phyloP scores from a whole-genome alignment of 2,113 vertebrate genomes.

The Chloroceryle aenea region DNA sequence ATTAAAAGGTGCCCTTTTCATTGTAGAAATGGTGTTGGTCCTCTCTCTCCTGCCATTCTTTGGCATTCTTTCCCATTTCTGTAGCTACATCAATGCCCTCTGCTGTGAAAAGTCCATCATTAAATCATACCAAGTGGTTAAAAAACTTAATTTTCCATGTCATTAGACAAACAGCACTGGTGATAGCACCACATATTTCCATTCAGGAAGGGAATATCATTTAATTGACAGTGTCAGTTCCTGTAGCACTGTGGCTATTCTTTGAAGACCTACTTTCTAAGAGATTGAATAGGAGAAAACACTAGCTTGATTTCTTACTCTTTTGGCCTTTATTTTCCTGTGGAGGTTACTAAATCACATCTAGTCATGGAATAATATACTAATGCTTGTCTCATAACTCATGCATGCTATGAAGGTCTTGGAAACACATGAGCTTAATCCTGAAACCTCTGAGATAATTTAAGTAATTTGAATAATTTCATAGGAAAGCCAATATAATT shows the following conservation, averaged over 20 bases:
- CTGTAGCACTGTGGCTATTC: not conserved
- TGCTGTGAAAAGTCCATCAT: not conserved
- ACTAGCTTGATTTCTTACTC: not conserved
- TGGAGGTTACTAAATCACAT: not conserved
- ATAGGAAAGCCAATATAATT: not conserved
- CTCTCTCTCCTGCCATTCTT: not conserved
- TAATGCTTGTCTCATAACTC: not conserved
- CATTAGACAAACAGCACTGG: slow-evolving; percentile 43
- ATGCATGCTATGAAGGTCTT: not conserved
- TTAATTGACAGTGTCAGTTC: not conserved
- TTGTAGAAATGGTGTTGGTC: not conserved
- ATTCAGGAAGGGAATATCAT: not conserved
- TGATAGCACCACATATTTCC: not conserved
- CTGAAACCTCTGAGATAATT: not conserved
- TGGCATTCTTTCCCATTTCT: not conserved
- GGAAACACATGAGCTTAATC: not conserved
- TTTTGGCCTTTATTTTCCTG: not conserved
- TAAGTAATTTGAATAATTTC: not conserved
- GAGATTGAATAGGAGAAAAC: not conserved
- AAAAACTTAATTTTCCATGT: slow-evolving; percentile 52
- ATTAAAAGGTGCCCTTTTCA: not conserved
- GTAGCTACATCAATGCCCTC: not conserved
- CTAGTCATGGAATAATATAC: not conserved
- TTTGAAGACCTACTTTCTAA: not conserved
- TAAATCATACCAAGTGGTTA: slow-evolving; percentile 30